Conservation (phyloP, 1,140 invertebrate species). For the Drepana arcuata region DNA sequence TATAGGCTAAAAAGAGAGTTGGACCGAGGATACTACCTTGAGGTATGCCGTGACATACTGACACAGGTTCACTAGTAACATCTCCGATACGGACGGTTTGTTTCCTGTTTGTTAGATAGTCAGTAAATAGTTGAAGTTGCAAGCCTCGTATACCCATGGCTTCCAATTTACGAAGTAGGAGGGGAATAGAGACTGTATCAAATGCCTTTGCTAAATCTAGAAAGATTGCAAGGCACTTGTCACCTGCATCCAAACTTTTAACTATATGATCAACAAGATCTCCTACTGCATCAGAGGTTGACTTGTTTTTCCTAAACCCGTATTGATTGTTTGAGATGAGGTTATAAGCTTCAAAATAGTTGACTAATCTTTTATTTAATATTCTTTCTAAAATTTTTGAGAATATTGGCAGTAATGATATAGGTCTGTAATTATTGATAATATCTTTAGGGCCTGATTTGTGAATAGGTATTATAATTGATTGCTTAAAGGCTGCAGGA, state of each 20-base stretch:
- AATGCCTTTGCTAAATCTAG: constrained; percentile 11
- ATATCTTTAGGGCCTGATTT: not conserved
- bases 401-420: constrained; percentile 1
- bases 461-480: not conserved
- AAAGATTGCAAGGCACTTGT: constrained; percentile 6
- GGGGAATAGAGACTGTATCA: constrained; percentile 10
- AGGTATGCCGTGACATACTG: constrained; percentile 21
- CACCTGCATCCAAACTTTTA: not conserved
- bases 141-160: constrained; percentile 2
- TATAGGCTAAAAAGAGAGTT: constrained; percentile 20
- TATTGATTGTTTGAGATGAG: constrained; percentile 1
- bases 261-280: not conserved
- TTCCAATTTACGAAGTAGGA: constrained; percentile 2
- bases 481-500: not conserved
- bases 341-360: not conserved
- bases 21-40: constrained; percentile 42
- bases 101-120: constrained; percentile 1
- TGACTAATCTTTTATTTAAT: constrained; percentile 1
- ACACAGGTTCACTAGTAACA: not conserved
- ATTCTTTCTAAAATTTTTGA: constrained; percentile 5
- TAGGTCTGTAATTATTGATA: constrained; percentile 1
- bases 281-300: constrained; percentile 3
- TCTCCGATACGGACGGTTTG: not conserved
- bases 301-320: constrained; percentile 2
- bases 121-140: not conserved